Evolutionary conservation across 2,888 invertebrate species (phyloP).

Genomic region (Helleia helle): DNA sequence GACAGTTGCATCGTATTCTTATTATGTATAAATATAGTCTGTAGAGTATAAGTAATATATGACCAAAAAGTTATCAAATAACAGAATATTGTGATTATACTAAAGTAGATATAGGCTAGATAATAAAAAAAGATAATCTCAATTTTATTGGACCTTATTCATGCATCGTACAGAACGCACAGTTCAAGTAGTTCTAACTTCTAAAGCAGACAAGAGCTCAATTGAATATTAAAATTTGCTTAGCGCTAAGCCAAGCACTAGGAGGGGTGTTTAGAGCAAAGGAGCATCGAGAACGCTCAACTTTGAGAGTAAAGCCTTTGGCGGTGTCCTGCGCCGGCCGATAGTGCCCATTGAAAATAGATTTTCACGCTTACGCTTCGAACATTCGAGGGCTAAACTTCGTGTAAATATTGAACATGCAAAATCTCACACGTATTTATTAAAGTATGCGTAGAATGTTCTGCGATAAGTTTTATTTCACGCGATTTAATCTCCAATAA

Average conservation of each 20-base stretch:
- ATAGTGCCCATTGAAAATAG: slow-evolving; percentile 72
- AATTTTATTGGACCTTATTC: neutral
- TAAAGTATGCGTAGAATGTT: neutral
- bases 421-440: slow-evolving; percentile 8
- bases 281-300: slow-evolving; percentile 50
- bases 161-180: slow-evolving; percentile 13
- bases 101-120: no score
- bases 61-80: no score
- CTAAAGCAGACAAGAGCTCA: slow-evolving; percentile 42
- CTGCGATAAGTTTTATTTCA: slow-evolving; percentile 1
- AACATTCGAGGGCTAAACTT: slow-evolving; percentile 53
- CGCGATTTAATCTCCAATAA: slow-evolving; percentile 4
- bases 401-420: slow-evolving; percentile 43
- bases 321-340: slow-evolving; percentile 58
- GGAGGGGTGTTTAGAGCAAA: slow-evolving; percentile 47
- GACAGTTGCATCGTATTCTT: no score
- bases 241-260: slow-evolving; percentile 52
- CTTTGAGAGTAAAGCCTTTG: slow-evolving; percentile 62
- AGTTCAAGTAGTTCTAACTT: slow-evolving; percentile 24
- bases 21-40: no score
- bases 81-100: no score
- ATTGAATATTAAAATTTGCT: slow-evolving; percentile 72
- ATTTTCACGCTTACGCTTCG: slow-evolving; percentile 64
- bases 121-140: neutral
- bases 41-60: no score